These are phyloP conservation scores for Pseudorhombus dupliciocellatus DNA, from an alignment of 2,113 vertebrate species.

Conservation along the genomic window DNA sequence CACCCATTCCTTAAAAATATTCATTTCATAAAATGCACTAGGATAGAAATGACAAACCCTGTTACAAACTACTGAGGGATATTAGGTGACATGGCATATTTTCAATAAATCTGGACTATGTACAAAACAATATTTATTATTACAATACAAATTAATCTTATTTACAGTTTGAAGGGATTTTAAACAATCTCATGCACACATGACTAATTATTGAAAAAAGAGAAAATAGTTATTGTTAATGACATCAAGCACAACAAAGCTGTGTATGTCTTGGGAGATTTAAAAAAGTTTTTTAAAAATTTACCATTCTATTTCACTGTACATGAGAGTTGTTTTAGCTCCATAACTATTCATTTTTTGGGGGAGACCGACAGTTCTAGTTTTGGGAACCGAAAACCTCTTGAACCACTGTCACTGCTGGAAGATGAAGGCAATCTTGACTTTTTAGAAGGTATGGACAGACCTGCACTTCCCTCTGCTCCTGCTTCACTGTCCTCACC, in stretches of 20 bases:
- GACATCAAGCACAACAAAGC: constrained; percentile 58
- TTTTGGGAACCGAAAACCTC: constrained; percentile 79
- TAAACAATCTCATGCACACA: constrained; percentile 72
- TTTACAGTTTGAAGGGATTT: constrained; percentile 82
- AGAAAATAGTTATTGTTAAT: constrained; percentile 7
- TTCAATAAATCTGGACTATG: constrained; percentile 81
- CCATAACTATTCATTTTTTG: constrained; percentile 81
- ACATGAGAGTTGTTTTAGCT: constrained; percentile 42
- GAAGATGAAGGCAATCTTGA: constrained; percentile 89
- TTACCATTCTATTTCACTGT: constrained; percentile 37
- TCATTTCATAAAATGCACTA: constrained; percentile 58
- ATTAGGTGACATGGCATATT: constrained; percentile 60
- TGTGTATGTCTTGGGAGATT: constrained; percentile 25
- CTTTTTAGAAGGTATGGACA: constrained; percentile 80
- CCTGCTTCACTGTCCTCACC: constrained; percentile 82
- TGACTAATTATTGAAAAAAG: neutral
- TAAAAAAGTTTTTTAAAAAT: constrained; percentile 10
- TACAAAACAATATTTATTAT: constrained; percentile 82
- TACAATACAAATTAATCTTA: constrained; percentile 84
- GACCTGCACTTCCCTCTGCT: constrained; percentile 74
- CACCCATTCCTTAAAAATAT: constrained; percentile 66
- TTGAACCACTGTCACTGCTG: constrained; percentile 88
- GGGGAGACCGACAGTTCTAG: constrained; percentile 85
- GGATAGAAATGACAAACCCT: constrained; percentile 51
- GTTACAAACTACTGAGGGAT: constrained; percentile 47